These are phyloP conservation scores for Scartelaos histophorus DNA, from an alignment of 2,113 vertebrate genomes.

Conservation along the genomic window DNA sequence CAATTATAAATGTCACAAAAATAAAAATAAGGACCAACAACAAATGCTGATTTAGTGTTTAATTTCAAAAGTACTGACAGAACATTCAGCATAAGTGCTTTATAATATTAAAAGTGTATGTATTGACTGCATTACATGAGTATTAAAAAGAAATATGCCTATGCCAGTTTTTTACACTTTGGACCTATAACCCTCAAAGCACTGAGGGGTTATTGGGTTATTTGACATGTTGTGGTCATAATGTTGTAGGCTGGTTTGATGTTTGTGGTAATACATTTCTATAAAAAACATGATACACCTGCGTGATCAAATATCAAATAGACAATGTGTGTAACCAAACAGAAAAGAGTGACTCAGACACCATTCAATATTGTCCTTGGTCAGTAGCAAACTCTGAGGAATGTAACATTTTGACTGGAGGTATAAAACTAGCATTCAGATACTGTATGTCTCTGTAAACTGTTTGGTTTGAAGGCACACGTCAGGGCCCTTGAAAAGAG, in stretches of 20 bases:
- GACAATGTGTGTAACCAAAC: conserved; percentile 15
- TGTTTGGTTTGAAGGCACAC: conserved; percentile 60
- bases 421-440: conserved; percentile 56
- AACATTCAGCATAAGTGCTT: conserved; percentile 23
- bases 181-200: not conserved
- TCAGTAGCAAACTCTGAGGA: conserved; percentile 30
- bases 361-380: conserved; percentile 8
- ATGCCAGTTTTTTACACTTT: not conserved
- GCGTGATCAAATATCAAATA: not conserved
- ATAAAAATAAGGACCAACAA: not conserved
- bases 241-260: too few species aligned
- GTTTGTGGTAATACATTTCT: not conserved
- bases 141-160: not conserved
- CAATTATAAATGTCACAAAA: too few species aligned
- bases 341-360: not conserved
- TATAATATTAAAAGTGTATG: not conserved
- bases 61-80: conserved; percentile 37
- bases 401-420: conserved; percentile 51
- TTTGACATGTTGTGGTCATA: not conserved
- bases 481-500: conserved; percentile 10
- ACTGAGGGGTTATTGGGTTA: not conserved
- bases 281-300: not conserved
- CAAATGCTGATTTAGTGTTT: conserved; percentile 38
- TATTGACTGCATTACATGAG: not conserved
- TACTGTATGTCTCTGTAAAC: conserved; percentile 60